A percentile compares a stretch with the other conserved stretches of the same genome.
phyloP scores from a whole-genome alignment of 2,888 invertebrate species.

The Caenorhabditis uteleia region DNA sequence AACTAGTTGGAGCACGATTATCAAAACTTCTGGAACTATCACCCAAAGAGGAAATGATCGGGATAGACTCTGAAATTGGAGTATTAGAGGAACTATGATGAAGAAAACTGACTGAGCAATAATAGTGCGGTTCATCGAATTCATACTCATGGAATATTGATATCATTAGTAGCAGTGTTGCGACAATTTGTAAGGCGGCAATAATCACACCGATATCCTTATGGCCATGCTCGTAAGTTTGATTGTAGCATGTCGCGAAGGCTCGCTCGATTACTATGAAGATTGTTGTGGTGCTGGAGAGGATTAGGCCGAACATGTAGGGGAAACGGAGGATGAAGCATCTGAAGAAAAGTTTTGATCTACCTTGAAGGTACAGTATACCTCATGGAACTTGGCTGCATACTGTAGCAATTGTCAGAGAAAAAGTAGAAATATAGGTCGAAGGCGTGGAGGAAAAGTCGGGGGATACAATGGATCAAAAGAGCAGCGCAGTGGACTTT shows the following conservation, averaged over 20 bases:
- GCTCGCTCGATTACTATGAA: slow-evolving; percentile 5
- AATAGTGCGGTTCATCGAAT: slow-evolving; percentile 29
- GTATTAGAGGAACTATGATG: background rate
- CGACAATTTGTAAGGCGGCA: slow-evolving; percentile 3
- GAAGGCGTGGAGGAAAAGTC: slow-evolving; percentile 10
- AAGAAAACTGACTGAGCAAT: slow-evolving; percentile 18
- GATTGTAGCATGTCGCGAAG: slow-evolving; percentile 1
- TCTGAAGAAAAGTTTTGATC: slow-evolving; percentile 9
- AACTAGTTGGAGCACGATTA: slow-evolving; percentile 20
- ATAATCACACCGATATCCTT: slow-evolving; percentile 1
- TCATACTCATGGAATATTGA: slow-evolving; percentile 33
- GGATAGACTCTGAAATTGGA: slow-evolving; percentile 19
- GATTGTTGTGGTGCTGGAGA: slow-evolving; percentile 14
- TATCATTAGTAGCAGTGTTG: slow-evolving; percentile 18
- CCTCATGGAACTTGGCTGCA: background rate
- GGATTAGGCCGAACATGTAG: slow-evolving; percentile 12
- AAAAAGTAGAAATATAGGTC: slow-evolving; percentile 6
- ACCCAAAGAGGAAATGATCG: slow-evolving; percentile 23
- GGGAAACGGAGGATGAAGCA: slow-evolving; percentile 9
- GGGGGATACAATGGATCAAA: slow-evolving; percentile 14
- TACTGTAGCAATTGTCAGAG: background rate
- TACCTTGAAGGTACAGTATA: background rate
- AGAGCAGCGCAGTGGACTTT: slow-evolving; percentile 11
- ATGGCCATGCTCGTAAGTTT: slow-evolving; percentile 8
- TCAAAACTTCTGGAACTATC: slow-evolving; percentile 24